Base-by-base conservation (phyloP, 2,113 vertebrate species). In the Phrynocephalus versicolor region DNA sequence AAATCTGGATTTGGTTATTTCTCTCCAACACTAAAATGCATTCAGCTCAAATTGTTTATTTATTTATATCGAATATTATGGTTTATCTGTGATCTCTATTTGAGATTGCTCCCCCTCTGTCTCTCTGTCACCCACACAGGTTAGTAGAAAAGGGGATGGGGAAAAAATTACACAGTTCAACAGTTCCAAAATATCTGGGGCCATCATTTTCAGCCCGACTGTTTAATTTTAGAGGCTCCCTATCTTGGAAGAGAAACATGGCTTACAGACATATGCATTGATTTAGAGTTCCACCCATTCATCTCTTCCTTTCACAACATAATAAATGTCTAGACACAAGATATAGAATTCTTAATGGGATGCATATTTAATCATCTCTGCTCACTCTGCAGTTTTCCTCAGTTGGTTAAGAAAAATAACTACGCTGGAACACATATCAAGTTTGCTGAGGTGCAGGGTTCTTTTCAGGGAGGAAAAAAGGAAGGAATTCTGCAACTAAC, bases 291-390 rank as follows among this genome's bases (percentile, higher is more conserved):
- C 2, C 18, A 90, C 3, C 62, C 41, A 41, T 92, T 88, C 73
- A 75, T 79, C 87, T 87, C 90, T 82, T 80, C 72, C 85, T 89
- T 92, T 89, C 79, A 33, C 81, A 81, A 76, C 76, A 81, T 58
- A 86, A 58, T 91, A 88, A 91, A 86, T 89, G 37, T 75, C 10
- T 75, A 86, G 27, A 25, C 87, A 88, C 85, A 84, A 86, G 81
- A 76, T 64, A 84, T n/a, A 10, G 83, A 77, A 90, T 80, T 88
- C 85, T 89, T 37, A 93, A 93, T 91, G 37, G 45, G 88, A 90
- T 88, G 41, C 67, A 75, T 30, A 88, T 93, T 93, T 93, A 62
- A 91, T 87, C 16, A 88, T 89, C 70, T 87, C 41, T 86, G 72
- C 71, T 93, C 55, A 82, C 92, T 85, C 91, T 88, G 75, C 6